These are phyloP conservation scores for Sphaeridia pumilis DNA, from an alignment of 2,888 invertebrate genomes.

Conservation along the genomic window DNA sequence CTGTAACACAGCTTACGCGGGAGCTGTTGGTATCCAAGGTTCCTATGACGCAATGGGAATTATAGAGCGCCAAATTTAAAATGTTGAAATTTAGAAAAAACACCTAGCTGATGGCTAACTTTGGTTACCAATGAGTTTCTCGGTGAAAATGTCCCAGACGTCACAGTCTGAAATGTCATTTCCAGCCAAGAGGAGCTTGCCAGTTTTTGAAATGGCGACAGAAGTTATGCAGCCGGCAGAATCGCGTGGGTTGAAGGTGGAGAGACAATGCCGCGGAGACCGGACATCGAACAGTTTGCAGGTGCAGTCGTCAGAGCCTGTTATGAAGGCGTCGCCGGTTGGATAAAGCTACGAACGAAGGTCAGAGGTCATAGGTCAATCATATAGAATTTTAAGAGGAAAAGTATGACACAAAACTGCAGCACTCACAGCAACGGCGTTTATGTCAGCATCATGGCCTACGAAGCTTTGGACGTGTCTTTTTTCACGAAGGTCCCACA, in stretches of 20 bases:
- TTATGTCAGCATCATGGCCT: not conserved
- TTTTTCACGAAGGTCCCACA: not conserved
- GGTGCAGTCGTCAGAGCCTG: not conserved
- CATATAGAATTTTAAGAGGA: not conserved
- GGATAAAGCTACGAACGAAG: not conserved
- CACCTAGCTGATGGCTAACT: too few species aligned
- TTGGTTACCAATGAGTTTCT: too few species aligned
- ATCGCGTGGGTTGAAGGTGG: not conserved
- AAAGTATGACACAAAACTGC: not conserved
- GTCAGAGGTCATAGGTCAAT: not conserved
- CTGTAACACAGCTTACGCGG: too few species aligned
- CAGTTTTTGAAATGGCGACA: not conserved
- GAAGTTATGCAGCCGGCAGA: not conserved
- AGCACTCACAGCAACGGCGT: not conserved
- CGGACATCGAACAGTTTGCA: not conserved
- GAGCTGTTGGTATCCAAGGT: too few species aligned
- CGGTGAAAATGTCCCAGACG: not conserved
- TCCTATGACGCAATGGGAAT: too few species aligned
- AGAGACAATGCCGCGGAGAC: not conserved
- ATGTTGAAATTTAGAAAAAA: too few species aligned
- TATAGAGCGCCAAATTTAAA: too few species aligned
- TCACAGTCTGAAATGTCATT: not conserved
- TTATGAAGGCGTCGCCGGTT: not conserved
- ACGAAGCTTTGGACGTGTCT: not conserved
- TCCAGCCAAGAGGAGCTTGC: not conserved